Base-by-base conservation (phyloP, 1,140 invertebrate genomes). In the Zaprionus tsacasi region DNA sequence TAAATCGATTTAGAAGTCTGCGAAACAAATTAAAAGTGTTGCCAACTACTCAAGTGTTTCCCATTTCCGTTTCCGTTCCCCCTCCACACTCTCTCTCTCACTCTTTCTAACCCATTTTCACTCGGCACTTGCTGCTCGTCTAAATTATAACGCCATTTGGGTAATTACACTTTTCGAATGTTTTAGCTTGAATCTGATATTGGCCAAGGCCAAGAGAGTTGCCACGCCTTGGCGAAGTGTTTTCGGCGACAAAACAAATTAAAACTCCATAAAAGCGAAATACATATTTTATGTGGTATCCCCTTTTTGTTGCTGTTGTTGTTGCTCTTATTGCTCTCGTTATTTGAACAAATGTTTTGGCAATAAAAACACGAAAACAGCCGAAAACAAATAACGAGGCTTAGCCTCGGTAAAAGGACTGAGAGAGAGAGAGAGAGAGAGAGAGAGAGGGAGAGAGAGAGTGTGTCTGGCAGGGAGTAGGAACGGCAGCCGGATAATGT, bases 211-310 rank as follows among this genome's bases (percentile, higher is more conserved):
- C 30, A 77, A 61, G 63, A 43, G 43, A 66, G 74, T 17, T 56
- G 35, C 12, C 30, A 48, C 55, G 15, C 27, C 6, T 17, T 12
- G 4, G 33, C 10, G 1, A 88, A 77, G 80, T 82, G 70, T 79
- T 86, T 80, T 82, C 57, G 85, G 85, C 78, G 85, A 89, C 85
- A 85, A 89, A 89, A 89, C 85, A 89, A 89, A 89, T 89, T 89
- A 89, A 89, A 89, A 89, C 81, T 89, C 86, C 85, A 89, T 89
- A 81, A 89, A 89, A 81, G 78, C 79, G 81, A 57, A 45, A 89
- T 89, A 79, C 71, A 88, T 88, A 88, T 88, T 89, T 85, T 76
- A 85, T 73, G 75, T 65, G 75, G 77, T 78, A 81, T 78, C 55
- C 80, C 8, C 48, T 21, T 60, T 15, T 59, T 81, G 65, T 55